Base-by-base conservation (phyloP, 1,140 invertebrate species). In the Orius insidiosus region DNA sequence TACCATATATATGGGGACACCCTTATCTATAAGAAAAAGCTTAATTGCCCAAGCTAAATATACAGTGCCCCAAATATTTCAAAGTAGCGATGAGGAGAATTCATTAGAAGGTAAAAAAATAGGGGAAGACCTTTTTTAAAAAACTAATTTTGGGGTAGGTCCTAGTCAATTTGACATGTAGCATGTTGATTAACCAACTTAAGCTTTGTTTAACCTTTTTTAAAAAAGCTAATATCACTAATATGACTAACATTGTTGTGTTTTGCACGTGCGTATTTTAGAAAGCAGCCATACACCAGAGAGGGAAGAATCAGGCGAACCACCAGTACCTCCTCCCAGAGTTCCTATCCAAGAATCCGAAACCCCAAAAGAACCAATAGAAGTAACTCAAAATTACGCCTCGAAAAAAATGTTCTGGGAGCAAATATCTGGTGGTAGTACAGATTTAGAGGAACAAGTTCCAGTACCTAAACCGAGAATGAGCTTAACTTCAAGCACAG, bases 381-480 rank as follows among this genome's bases (percentile, higher is more conserved):
- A 46, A 42, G 31, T 14, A 44, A 34, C 48, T 37, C 37, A 52
- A 50, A 47, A 51, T 51, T 55, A 54, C 48, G 45, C 41, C 9
- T 59, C 64, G 24, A 63, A 60, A 45, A 67, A 65, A 50, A 62
- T 63, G 50, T 69, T 69, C 53, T 69, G 67, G 67, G 67, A 69
- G 55, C 61, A 60, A 50, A 54, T 60, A 14, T 53, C 55, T 13
- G 41, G 19, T 40, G 38, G 32, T 18, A 45, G 44, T 36, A 24
- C 9, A 13, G 49, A 47, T 10, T 41, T 33, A 35, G 38, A 45
- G 14, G 46, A 46, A 33, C 37, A 45, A 45, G 55, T 59, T 6
- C 64, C 66, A 14, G 53, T 62, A 34, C 66, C 65, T 7, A 65
- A 62, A 53, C 66, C 66, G 10, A 53, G 65, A 43, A 54, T 56